Percentiles rank a stretch among this genome's conserved stretches.
Conservation (phyloP, 2,797 vertebrate genomes). For the Malacoraja senta region DNA sequence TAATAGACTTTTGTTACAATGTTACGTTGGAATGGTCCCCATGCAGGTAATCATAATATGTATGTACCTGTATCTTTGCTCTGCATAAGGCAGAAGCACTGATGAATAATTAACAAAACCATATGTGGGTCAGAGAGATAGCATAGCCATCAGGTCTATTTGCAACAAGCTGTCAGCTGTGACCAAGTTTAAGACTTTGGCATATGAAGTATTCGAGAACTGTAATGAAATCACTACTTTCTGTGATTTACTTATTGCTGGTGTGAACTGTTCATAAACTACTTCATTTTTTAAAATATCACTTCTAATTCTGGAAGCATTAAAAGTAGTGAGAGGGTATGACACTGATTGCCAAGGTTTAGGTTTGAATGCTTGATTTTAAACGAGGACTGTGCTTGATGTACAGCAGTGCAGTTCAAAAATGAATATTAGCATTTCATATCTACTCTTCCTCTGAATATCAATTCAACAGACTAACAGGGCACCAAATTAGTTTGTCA, state of each 20-base stretch:
- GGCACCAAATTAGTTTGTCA: background rate
- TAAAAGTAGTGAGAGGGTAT: background rate
- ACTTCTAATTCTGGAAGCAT: slow-evolving; percentile 3
- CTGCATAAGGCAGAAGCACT: slow-evolving; percentile 28
- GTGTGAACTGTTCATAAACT: background rate
- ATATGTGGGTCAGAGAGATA: slow-evolving; percentile 31
- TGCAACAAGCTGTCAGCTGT: slow-evolving; percentile 34
- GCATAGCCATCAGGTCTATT: slow-evolving; percentile 34
- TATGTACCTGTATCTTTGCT: slow-evolving; percentile 24
- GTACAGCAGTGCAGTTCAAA: background rate
- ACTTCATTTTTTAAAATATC: background rate
- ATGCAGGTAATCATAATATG: background rate
- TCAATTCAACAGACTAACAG: background rate
- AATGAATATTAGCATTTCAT: background rate
- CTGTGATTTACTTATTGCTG: background rate
- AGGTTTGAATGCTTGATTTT: background rate
- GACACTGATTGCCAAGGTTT: slow-evolving; percentile 6
- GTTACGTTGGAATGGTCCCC: slow-evolving; percentile 21
- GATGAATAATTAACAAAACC: slow-evolving; percentile 35
- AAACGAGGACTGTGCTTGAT: background rate
- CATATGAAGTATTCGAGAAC: background rate
- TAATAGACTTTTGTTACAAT: slow-evolving; percentile 1
- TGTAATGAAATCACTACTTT: slow-evolving; percentile 22
- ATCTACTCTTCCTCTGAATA: background rate
- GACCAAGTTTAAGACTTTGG: slow-evolving; percentile 31